A percentile compares a stretch with the other conserved stretches of the same genome.
Evolutionary conservation across 2,888 invertebrate genomes (phyloP).

Genomic region (Eupithecia abbreviata): DNA sequence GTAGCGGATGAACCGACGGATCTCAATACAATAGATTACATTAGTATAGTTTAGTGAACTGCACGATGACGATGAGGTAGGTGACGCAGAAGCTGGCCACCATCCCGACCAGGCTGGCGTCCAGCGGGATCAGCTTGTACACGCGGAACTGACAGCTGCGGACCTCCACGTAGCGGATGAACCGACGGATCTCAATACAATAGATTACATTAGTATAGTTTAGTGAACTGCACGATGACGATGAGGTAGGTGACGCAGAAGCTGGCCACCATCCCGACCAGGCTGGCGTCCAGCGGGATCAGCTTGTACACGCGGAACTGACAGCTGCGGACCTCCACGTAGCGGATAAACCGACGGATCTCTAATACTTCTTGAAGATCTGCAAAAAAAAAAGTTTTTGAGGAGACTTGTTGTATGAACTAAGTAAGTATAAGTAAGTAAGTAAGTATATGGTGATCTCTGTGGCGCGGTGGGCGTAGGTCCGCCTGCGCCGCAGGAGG

Average conservation of each 20-base stretch:
- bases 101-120: conserved; percentile 37
- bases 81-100: conserved; percentile 42
- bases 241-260: conserved; percentile 47
- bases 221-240: conserved; percentile 44
- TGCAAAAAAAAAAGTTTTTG: neutral
- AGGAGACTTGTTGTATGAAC: too few species aligned
- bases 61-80: conserved; percentile 47
- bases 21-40: too few species aligned
- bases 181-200: neutral
- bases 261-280: conserved; percentile 37
- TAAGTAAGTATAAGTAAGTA: too few species aligned
- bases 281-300: conserved; percentile 40
- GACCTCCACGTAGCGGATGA: conserved; percentile 23
- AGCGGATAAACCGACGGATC: conserved; percentile 18
- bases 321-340: conserved; percentile 25
- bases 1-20: conserved; percentile 24
- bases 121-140: conserved; percentile 37
- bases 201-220: neutral
- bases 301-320: conserved; percentile 29
- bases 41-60: conserved; percentile 36
- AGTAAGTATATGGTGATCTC: too few species aligned
- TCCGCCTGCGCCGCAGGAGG: too few species aligned
- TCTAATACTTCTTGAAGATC: neutral
- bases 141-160: conserved; percentile 28
- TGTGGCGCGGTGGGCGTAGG: too few species aligned